A percentile compares a stretch with the other conserved stretches of the same genome.
These are phyloP conservation scores for Rhabdomys pumilio DNA, from an alignment of 2,797 vertebrate genomes.

Conservation along the genomic window DNA sequence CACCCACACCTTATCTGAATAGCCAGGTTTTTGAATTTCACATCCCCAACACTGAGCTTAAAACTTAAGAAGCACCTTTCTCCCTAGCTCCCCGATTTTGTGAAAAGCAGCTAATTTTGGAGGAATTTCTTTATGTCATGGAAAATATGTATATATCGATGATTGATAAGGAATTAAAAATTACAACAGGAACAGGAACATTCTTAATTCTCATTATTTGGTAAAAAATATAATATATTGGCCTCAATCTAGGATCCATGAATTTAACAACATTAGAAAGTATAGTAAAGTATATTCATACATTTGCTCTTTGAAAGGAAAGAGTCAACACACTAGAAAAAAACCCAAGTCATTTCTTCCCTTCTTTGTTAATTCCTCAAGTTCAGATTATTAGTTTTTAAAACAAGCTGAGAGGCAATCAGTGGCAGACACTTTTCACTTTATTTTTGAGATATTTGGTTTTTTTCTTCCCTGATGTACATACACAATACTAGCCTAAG, in stretches of 20 bases:
- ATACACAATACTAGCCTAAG: not conserved
- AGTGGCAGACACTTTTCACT: not conserved
- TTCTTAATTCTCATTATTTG: conserved; percentile 48
- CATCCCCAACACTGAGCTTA: not conserved
- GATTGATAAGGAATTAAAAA: conserved; percentile 60
- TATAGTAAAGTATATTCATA: not conserved
- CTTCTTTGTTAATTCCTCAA: not conserved
- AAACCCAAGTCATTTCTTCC: not conserved
- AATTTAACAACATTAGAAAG: not conserved
- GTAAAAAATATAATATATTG: not conserved
- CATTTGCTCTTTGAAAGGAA: conserved; percentile 11
- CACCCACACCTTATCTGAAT: conserved; percentile 18
- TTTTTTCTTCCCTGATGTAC: not conserved
- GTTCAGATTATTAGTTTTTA: not conserved
- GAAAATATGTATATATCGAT: not conserved
- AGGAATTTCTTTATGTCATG: not conserved
- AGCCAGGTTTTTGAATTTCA: not conserved
- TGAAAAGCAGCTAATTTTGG: conserved; percentile 8
- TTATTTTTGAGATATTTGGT: not conserved
- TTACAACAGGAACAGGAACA: not conserved
- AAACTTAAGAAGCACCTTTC: not conserved
- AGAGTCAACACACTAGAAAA: not conserved
- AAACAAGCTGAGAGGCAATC: not conserved
- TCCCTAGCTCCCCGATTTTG: not conserved
- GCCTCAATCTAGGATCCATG: not conserved